phyloP scores from a whole-genome alignment of 2,888 invertebrate species.

The Cephonodes hylas region DNA sequence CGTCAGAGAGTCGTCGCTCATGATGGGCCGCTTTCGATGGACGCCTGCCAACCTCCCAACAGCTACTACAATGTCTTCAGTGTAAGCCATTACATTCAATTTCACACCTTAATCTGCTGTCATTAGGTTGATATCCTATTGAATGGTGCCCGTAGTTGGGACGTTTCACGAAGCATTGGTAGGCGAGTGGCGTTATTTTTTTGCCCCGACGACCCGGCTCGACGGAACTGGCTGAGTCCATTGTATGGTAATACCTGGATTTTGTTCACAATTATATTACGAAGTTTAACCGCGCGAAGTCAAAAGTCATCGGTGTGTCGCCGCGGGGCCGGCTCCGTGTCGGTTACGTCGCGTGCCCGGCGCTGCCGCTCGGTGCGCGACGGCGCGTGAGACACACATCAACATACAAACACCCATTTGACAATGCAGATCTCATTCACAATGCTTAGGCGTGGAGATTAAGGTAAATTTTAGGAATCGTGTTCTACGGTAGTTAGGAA shows the following conservation, averaged over 20 bases:
- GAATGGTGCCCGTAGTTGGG: constrained; percentile 23
- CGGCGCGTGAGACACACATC: background rate
- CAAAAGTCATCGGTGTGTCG: constrained; percentile 76
- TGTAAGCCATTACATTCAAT: background rate
- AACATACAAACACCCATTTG: background rate
- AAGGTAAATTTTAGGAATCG: background rate
- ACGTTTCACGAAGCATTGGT: constrained; percentile 32
- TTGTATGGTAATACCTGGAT: constrained; percentile 81
- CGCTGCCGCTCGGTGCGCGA: background rate
- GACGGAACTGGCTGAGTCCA: constrained; percentile 74
- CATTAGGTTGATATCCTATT: constrained; percentile 33
- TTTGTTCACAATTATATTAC: constrained; percentile 81
- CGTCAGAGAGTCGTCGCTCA: constrained; percentile 76
- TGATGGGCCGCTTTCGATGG: constrained; percentile 76
- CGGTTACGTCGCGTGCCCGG: constrained; percentile 29
- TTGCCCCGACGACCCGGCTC: constrained; percentile 77
- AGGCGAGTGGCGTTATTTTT: constrained; percentile 74
- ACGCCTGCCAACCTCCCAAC: constrained; percentile 71
- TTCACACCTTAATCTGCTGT: background rate
- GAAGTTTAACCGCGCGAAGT: constrained; percentile 77
- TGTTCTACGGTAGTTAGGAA: background rate
- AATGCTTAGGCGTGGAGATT: background rate
- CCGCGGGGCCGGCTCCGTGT: constrained; percentile 45
- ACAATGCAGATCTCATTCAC: too few relatives aligned
- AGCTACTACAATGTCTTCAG: constrained; percentile 30